Evolutionary conservation across 2,797 vertebrate species (phyloP), one percentile per base, ranked within the genome.

Genomic region (Hoplostethus mediterraneus): DNA sequence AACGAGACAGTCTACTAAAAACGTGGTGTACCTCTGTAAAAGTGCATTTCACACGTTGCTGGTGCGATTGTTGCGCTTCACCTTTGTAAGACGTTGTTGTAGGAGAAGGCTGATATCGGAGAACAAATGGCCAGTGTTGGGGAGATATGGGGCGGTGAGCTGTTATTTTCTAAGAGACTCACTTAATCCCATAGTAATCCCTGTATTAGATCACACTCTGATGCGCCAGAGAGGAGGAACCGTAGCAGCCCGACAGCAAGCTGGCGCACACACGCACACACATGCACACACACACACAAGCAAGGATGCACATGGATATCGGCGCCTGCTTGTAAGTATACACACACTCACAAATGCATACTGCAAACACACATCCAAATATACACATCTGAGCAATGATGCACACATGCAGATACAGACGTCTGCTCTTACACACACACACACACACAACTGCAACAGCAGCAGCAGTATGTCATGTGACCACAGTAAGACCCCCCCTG

Each of bases 131-230:
- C 62, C 65, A 53, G 75, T 44, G 51, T 79, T 81, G 67, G 58
- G 63, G 52, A 63, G 79, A 84, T 71, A 70, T 30, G 56, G 67
- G 73, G 76, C 30, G 13, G 71, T 71, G 79, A 82, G 80, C 72
- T 74, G 71, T 83, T 89, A 72, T 87, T 91, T 87, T 84, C 84
- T 80, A 75, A 81, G 71, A 85, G 84, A 71, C 64, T 81, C 62
- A 74, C 77, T 89, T 89, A 90, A 90, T 91, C 88, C 83, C 75
- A 54, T 71, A 64, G 54, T 91, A 90, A 91, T 90, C 84, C 85
- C 71, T 82, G 82, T 80, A 87, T 91, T 87, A 88, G 80, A 92
- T 90, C 84, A 80, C 80, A 83, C 72, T 75, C 65, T 67, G 84
- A 88, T 87, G 83, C 30, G 5, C 38, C 0, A 16, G 64, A 61